phyloP scores from a whole-genome alignment of 2,113 vertebrate species.

The Amia ocellicauda region DNA sequence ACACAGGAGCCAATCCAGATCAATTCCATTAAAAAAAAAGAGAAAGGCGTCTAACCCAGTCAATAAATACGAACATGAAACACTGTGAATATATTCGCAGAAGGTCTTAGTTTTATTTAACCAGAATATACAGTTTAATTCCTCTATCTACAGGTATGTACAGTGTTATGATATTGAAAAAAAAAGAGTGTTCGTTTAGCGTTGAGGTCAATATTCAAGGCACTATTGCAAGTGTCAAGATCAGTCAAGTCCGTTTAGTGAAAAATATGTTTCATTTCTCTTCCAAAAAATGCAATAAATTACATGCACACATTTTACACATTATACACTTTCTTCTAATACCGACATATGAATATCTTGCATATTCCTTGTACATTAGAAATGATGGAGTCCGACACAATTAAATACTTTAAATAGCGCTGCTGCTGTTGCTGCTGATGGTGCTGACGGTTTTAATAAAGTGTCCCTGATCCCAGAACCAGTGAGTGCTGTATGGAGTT shows the following conservation, averaged over 20 bases:
- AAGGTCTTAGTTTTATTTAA: slow-evolving; percentile 78
- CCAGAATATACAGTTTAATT: slow-evolving; percentile 85
- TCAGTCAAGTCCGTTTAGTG: slow-evolving; percentile 78
- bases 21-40: too few relatives aligned
- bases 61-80: slow-evolving; percentile 11
- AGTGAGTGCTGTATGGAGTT: slow-evolving; percentile 92
- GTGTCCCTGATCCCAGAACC: slow-evolving; percentile 92
- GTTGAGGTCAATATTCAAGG: slow-evolving; percentile 83
- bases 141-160: slow-evolving; percentile 85
- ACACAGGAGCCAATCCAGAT: too few relatives aligned
- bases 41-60: too few relatives aligned
- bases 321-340: slow-evolving; percentile 83
- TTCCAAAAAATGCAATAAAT: slow-evolving; percentile 99
- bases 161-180: slow-evolving; percentile 66
- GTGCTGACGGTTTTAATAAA: too few relatives aligned
- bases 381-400: slow-evolving; percentile 82
- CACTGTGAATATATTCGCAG: slow-evolving; percentile 29
- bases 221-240: slow-evolving; percentile 85
- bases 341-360: slow-evolving; percentile 83
- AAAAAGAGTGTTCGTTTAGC: slow-evolving; percentile 75
- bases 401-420: slow-evolving; percentile 40
- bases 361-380: slow-evolving; percentile 84
- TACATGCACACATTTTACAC: slow-evolving; percentile 99
- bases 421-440: too few relatives aligned
- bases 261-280: slow-evolving; percentile 74